Evolutionary conservation across 2,113 vertebrate genomes (phyloP), one percentile per base, ranked within the genome.

Genomic region (Ceyx melanurus): DNA sequence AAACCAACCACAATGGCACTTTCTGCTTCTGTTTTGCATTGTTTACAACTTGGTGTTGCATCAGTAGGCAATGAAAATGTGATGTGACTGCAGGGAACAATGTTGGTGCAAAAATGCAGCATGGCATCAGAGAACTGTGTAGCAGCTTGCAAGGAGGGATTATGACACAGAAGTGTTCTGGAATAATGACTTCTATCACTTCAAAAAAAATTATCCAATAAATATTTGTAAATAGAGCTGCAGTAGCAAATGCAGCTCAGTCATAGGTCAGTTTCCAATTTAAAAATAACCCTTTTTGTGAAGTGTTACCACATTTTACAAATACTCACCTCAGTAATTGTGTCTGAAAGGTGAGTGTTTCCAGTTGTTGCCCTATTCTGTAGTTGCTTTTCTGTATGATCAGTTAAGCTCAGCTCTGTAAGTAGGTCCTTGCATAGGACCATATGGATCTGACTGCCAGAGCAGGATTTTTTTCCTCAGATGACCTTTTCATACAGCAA

Each of bases 11-110:
- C 48, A 54, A 1, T 71, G 46, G 35, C 64, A 67, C 75, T 91
- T 87, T 87, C 78, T 60, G 18, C 71, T 82, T 81, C 46, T 77
- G 58, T 65, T 64, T 20, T 71, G 51, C 21, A 4, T 76, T 92
- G 84, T 92, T 93, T 95, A 65, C 76, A 67, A 14, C 48, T 4
- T 33, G 15, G 3, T 75, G 11, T 89, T 93, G 40, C 37, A 0
- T 94, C 89, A 91, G 66, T 37, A 64, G 78, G 87, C 75, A 61
- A 17, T 37, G 75, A 66, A 90, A 76, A 57, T 56, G 45, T 26
- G 79, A 75, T 86, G 70, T 93, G 90, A 61, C 89, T 80, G 60
- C 67, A 51, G 79, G 80, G 82, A 88, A 51, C 81, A 45, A 13
- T 33, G 79, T 33, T 85, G 88, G 67, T 85, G 74, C 79, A 54